Conservation (phyloP, 2,888 invertebrate genomes). For the Epinotia ramella region DNA sequence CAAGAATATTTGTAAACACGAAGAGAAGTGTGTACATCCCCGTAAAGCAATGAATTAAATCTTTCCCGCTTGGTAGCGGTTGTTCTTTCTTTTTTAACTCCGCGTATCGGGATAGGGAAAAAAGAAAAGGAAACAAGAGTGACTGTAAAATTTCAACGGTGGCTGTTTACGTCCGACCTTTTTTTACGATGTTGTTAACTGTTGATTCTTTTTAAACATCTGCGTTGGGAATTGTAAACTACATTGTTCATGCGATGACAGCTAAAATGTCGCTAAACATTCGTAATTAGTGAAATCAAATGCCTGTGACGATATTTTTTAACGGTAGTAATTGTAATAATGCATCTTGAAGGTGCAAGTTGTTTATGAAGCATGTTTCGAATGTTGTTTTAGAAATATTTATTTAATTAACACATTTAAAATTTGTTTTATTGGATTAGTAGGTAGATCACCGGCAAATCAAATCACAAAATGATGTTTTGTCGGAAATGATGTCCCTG, state of each 20-base stretch:
- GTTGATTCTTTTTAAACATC: conserved; percentile 84
- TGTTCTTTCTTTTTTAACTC: conserved; percentile 45
- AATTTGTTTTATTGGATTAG: not conserved
- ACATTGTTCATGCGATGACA: conserved; percentile 74
- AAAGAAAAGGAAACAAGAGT: conserved; percentile 67
- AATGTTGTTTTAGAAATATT: not conserved
- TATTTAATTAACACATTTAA: not conserved
- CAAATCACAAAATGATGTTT: not conserved
- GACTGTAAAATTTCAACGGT: conserved; percentile 81
- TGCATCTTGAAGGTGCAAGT: not conserved
- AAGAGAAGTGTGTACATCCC: conserved; percentile 22
- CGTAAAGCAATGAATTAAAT: conserved; percentile 45
- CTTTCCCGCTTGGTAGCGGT: conserved; percentile 33
- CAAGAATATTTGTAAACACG: conserved; percentile 41
- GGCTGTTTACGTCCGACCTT: conserved; percentile 77
- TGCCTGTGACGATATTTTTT: not conserved
- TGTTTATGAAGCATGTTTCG: not conserved
- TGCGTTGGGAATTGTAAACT: conserved; percentile 78
- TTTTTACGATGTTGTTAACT: conserved; percentile 83
- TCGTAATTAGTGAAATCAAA: conserved; percentile 26
- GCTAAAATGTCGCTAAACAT: conserved; percentile 64
- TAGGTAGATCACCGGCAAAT: not conserved
- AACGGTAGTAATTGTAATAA: not conserved
- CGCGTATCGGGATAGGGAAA: conserved; percentile 54
- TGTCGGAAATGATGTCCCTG: not conserved